Percentiles rank a stretch among this genome's conserved stretches.
These are phyloP conservation scores for Limonius californicus DNA, from an alignment of 1,140 invertebrate species.

Conservation along the genomic window DNA sequence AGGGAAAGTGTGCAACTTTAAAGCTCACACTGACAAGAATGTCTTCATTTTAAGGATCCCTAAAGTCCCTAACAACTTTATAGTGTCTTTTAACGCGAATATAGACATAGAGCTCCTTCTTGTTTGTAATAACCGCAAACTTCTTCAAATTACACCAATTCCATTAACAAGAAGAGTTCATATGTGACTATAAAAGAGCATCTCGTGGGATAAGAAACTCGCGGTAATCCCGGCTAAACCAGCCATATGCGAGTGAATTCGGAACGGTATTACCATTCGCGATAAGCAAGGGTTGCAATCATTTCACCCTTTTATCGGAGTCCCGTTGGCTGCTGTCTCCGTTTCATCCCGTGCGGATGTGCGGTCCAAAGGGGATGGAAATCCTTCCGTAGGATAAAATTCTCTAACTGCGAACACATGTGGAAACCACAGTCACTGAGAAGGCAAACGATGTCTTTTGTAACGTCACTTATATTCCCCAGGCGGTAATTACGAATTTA, in stretches of 20 bases:
- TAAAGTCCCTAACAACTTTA: no score
- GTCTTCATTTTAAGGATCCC: no score
- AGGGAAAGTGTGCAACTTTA: no score
- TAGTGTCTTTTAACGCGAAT: background rate
- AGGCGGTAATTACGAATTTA: conserved; percentile 29
- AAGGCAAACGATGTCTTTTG: conserved; percentile 27
- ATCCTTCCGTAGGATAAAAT: conserved; percentile 3
- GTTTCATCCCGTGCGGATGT: background rate
- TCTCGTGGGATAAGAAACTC: conserved; percentile 32
- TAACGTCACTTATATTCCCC: conserved; percentile 28
- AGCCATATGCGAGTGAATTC: conserved; percentile 33
- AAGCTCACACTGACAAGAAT: no score
- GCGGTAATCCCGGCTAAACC: conserved; percentile 33
- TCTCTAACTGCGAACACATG: background rate
- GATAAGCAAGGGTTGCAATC: conserved; percentile 32
- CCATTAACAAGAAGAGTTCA: conserved; percentile 27
- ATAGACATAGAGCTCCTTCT: background rate
- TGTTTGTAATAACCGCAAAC: conserved; percentile 8
- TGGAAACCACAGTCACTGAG: conserved; percentile 6
- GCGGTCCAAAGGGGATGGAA: background rate
- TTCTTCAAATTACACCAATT: conserved; percentile 15
- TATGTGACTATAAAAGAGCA: conserved; percentile 27
- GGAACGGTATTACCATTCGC: conserved; percentile 30
- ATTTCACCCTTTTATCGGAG: conserved; percentile 5
- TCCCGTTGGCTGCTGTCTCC: background rate